Evolutionary conservation across 2,888 invertebrate genomes (phyloP).

Genomic region (Zygothrica quintamaculata): DNA sequence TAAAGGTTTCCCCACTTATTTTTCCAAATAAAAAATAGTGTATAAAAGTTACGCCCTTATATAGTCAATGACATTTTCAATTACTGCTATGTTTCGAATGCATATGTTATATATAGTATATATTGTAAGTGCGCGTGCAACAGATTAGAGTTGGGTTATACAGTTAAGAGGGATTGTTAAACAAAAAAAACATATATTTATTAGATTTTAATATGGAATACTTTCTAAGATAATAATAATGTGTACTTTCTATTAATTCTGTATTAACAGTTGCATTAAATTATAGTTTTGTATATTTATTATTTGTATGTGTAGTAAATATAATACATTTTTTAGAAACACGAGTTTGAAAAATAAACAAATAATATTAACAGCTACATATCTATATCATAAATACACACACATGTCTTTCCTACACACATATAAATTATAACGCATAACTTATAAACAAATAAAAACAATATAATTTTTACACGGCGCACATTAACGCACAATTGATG

Average conservation of each 20-base stretch:
- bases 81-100: too few species aligned
- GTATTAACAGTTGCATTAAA: constrained; percentile 57
- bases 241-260: constrained; percentile 58
- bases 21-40: too few species aligned
- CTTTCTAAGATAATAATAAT: constrained; percentile 65
- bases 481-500: constrained; percentile 62
- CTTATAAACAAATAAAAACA: constrained; percentile 24
- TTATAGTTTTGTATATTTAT: constrained; percentile 64
- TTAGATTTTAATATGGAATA: constrained; percentile 72
- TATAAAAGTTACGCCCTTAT: too few species aligned
- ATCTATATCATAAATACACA: constrained; percentile 55
- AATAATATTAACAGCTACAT: constrained; percentile 66
- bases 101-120: too few species aligned
- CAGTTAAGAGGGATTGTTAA: constrained; percentile 37
- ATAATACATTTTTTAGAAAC: constrained; percentile 69
- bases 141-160: constrained; percentile 32
- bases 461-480: constrained; percentile 65
- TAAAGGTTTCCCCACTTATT: too few species aligned
- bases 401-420: constrained; percentile 54
- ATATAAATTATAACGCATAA: constrained; percentile 23
- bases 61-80: too few species aligned
- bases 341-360: constrained; percentile 65
- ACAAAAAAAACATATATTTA: constrained; percentile 71
- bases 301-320: constrained; percentile 69
- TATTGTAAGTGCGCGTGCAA: constrained; percentile 30